These are phyloP conservation scores for Poecilobothrus nobilitatus DNA, from an alignment of 2,888 invertebrate species.

Conservation along the genomic window DNA sequence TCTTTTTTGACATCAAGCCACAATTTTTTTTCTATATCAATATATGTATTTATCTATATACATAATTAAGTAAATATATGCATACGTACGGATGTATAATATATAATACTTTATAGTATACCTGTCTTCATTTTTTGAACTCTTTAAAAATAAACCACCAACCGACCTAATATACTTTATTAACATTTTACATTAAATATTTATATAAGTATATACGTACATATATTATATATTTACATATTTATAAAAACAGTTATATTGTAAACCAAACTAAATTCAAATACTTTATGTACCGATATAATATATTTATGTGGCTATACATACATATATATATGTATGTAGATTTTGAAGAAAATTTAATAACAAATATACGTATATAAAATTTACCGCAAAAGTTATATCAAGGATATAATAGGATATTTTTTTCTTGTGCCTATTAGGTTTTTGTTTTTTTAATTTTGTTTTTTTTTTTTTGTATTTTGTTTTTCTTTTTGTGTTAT, in stretches of 20 bases:
- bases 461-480: neutral
- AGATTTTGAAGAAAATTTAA: too few relatives aligned
- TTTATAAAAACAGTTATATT: too few relatives aligned
- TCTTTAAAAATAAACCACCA: slow-evolving; percentile 2
- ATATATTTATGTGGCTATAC: too few relatives aligned
- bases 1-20: neutral
- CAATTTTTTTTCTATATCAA: neutral
- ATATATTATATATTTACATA: neutral
- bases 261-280: too few relatives aligned
- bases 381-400: neutral
- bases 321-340: too few relatives aligned
- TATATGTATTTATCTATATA: neutral
- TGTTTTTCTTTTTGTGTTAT: too few relatives aligned
- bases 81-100: too few relatives aligned
- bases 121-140: neutral
- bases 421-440: neutral
- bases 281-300: too few relatives aligned
- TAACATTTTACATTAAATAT: neutral
- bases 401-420: neutral
- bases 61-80: neutral
- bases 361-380: too few relatives aligned
- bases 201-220: neutral
- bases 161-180: neutral
- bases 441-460: neutral
- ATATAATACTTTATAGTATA: neutral